Evolutionary conservation across 1,140 invertebrate genomes (phyloP).

Genomic region (Penaeus chinensis): DNA sequence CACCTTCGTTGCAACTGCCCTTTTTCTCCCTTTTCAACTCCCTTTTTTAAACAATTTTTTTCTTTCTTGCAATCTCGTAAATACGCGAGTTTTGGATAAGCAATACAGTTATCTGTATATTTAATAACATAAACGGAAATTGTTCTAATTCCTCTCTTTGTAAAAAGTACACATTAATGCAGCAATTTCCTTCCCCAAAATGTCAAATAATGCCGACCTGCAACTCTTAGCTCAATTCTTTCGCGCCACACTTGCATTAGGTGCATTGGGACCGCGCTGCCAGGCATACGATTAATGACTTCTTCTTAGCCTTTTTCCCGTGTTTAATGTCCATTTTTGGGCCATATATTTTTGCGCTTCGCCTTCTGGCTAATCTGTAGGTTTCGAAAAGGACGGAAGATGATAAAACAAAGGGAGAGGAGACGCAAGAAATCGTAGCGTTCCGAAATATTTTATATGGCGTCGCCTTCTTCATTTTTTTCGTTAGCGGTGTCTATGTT

Average conservation of each 20-base stretch:
- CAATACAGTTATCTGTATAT: too few species aligned
- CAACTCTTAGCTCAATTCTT: constrained; percentile 59
- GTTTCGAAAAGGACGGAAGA: too few species aligned
- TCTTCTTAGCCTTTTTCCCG: constrained; percentile 29
- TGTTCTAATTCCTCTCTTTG: too few species aligned
- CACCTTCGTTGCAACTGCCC: constrained; percentile 51
- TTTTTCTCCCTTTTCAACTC: constrained; percentile 18
- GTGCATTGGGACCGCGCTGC: constrained; percentile 56
- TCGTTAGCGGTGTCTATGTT: too few species aligned
- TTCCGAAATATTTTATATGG: too few species aligned
- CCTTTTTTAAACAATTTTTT: not conserved
- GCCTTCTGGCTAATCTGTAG: not conserved
- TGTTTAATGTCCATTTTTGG: constrained; percentile 3
- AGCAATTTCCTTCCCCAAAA: constrained; percentile 17
- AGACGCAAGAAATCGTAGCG: too few species aligned
- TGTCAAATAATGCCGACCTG: constrained; percentile 54
- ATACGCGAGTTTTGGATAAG: too few species aligned
- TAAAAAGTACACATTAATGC: too few species aligned
- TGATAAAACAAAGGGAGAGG: too few species aligned
- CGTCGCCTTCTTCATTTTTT: too few species aligned
- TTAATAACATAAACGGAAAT: too few species aligned
- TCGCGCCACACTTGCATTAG: constrained; percentile 58
- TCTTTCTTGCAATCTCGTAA: too few species aligned
- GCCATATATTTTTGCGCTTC: not conserved
- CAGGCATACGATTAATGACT: constrained; percentile 49